Conservation (phyloP, 2,113 vertebrate species). For the Aptenodytes patagonicus region DNA sequence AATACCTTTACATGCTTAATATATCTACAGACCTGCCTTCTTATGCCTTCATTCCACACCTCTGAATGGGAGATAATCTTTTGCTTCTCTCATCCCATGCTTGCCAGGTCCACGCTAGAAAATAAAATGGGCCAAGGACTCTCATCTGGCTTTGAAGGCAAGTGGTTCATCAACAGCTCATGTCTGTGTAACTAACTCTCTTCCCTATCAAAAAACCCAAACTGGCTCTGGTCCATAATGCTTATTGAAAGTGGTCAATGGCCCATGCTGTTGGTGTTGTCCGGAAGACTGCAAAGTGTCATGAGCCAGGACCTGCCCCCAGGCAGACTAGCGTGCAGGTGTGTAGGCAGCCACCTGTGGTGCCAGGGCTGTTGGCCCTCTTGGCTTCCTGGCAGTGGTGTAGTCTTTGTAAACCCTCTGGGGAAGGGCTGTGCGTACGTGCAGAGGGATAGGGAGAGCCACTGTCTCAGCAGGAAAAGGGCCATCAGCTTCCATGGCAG, state of each 20-base stretch:
- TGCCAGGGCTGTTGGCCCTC: neutral
- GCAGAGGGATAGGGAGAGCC: neutral
- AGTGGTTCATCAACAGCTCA: neutral
- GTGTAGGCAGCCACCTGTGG: neutral
- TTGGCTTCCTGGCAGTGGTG: neutral
- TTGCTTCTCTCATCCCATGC: neutral
- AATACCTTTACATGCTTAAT: neutral
- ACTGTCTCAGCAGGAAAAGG: neutral
- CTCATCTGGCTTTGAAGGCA: neutral
- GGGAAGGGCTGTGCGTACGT: fast-evolving
- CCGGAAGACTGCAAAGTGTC: neutral
- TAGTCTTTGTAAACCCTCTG: neutral
- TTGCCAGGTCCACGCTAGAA: neutral
- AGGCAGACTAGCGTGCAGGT: neutral
- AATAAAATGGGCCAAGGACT: neutral
- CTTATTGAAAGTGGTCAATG: neutral
- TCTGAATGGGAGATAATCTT: neutral
- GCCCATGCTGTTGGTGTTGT: neutral
- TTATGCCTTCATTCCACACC: neutral
- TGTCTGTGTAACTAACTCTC: neutral
- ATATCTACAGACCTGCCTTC: neutral
- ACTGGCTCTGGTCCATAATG: neutral
- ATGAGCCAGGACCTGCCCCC: neutral
- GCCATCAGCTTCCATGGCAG: neutral
- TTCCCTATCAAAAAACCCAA: neutral